Percentiles rank a stretch among this genome's conserved stretches.
These are phyloP conservation scores for Lethenteron camtschaticum DNA, from an alignment of 2,113 vertebrate species.

Conservation along the genomic window DNA sequence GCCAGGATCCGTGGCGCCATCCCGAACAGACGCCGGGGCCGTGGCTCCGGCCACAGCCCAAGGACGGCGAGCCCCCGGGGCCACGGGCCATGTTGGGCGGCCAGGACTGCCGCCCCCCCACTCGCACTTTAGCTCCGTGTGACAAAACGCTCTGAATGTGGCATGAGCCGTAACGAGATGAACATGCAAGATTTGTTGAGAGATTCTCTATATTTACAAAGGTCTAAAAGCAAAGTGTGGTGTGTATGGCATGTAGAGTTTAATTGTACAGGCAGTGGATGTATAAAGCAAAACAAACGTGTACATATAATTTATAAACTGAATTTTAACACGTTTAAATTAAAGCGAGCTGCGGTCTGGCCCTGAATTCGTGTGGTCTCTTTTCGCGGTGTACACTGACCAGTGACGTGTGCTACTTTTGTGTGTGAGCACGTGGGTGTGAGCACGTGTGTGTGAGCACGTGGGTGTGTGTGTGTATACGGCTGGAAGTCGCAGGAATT, in stretches of 20 bases:
- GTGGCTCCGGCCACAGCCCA: too few relatives aligned
- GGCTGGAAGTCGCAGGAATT: too few relatives aligned
- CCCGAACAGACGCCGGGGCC: too few relatives aligned
- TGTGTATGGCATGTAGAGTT: not conserved
- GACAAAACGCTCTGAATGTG: not conserved
- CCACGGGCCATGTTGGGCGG: not conserved
- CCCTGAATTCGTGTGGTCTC: too few relatives aligned
- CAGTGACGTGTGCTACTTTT: too few relatives aligned
- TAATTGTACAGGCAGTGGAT: constrained; percentile 2
- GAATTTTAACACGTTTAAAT: constrained; percentile 1
- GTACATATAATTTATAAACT: constrained; percentile 5
- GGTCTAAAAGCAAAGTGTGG: not conserved
- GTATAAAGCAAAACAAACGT: not conserved
- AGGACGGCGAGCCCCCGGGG: not conserved
- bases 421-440: too few relatives aligned
- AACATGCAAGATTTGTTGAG: constrained; percentile 1
- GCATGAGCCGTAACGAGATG: not conserved
- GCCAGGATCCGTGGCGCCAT: too few relatives aligned
- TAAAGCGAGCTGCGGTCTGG: not conserved
- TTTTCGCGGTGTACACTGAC: too few relatives aligned
- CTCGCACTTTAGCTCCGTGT: not conserved
- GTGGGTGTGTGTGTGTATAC: too few relatives aligned
- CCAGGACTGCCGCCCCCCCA: not conserved
- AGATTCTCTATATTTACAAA: not conserved
- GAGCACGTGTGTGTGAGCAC: too few relatives aligned